A percentile compares a stretch with the other conserved stretches of the same genome.
phyloP scores from a whole-genome alignment of 2,797 vertebrate genomes.

The Protonibea diacanthus region DNA sequence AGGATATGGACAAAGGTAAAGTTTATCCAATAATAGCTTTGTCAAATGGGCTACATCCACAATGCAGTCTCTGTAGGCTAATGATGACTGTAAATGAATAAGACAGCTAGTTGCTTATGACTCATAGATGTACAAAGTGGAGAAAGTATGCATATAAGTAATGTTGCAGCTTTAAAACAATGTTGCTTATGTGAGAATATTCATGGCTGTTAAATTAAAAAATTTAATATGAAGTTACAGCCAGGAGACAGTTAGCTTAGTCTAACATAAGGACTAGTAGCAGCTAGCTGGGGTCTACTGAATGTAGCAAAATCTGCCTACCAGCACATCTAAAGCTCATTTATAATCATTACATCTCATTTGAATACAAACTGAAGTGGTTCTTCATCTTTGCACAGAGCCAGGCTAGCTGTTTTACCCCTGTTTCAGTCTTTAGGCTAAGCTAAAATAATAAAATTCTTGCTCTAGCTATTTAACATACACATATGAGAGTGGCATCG shows the following conservation, averaged over 20 bases:
- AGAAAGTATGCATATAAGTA: background rate
- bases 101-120: background rate
- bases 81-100: slow-evolving; percentile 18
- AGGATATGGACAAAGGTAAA: background rate
- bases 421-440: background rate
- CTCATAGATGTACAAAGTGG: background rate
- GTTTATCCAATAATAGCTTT: slow-evolving; percentile 14
- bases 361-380: background rate
- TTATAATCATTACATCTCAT: background rate
- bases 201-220: background rate
- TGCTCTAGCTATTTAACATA: background rate
- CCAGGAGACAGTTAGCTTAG: background rate
- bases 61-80: background rate
- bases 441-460: background rate
- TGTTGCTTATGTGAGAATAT: slow-evolving; percentile 2
- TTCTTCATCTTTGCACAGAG: background rate
- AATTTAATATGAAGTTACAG: background rate
- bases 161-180: background rate
- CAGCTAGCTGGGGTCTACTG: background rate
- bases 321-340: background rate
- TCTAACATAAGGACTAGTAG: background rate
- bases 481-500: background rate
- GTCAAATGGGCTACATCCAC: slow-evolving; percentile 10
- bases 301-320: slow-evolving; percentile 3
- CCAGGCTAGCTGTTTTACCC: background rate